Conservation (phyloP, 2,113 vertebrate genomes). For the Equus przewalskii region DNA sequence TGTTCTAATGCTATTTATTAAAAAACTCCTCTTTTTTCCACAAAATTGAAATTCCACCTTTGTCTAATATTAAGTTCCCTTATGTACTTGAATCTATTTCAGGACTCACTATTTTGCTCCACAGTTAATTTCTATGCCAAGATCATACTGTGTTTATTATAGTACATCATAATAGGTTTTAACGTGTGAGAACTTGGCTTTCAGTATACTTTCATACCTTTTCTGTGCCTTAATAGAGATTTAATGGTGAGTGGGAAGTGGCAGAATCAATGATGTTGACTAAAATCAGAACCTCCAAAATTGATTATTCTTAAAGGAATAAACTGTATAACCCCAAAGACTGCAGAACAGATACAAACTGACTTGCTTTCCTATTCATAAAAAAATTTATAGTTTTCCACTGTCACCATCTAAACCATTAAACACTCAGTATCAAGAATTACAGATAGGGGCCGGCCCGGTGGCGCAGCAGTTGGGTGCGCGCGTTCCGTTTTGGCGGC, state of each 20-base stretch:
- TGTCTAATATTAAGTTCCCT: neutral
- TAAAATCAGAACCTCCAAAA: conserved; percentile 20
- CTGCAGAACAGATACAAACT: neutral
- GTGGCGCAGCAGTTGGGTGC: too few relatives aligned
- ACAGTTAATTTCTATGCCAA: neutral
- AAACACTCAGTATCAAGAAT: neutral
- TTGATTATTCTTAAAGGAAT: neutral
- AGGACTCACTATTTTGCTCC: neutral
- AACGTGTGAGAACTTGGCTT: neutral
- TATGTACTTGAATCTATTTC: conserved; percentile 22
- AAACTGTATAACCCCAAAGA: neutral
- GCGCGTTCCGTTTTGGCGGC: too few relatives aligned
- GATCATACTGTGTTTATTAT: neutral
- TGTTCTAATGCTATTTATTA: conserved; percentile 18
- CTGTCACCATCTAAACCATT: neutral
- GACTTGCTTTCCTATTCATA: neutral
- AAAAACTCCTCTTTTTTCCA: neutral
- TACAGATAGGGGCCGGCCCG: neutral
- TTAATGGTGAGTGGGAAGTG: neutral
- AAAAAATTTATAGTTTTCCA: neutral
- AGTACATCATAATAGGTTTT: neutral
- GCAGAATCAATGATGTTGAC: neutral
- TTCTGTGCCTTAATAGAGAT: neutral
- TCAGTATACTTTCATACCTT: neutral
- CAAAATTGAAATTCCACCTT: conserved; percentile 18